phyloP scores from a whole-genome alignment of 2,113 vertebrate species.

The Urocynchramus pylzowi region DNA sequence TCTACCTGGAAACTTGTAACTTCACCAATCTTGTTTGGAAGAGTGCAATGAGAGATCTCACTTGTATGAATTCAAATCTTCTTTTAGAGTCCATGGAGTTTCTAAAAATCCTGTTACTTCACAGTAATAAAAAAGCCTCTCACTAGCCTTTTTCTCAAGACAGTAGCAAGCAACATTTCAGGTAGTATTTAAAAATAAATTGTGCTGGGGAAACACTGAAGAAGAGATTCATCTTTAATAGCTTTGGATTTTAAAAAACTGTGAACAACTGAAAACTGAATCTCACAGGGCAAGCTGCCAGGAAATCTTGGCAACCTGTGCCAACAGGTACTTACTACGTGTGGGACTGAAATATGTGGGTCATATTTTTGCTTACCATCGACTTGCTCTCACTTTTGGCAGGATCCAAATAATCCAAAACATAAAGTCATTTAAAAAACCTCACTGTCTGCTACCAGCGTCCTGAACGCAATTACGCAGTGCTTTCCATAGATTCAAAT shows the following conservation, averaged over 20 bases:
- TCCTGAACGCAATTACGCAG: accelerated
- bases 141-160: neutral
- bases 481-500: neutral
- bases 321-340: accelerated
- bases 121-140: neutral
- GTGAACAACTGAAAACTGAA: neutral
- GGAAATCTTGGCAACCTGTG: neutral
- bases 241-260: neutral
- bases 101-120: neutral
- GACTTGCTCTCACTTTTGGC: neutral
- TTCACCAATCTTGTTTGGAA: neutral
- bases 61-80: neutral
- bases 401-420: neutral
- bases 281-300: neutral
- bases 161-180: neutral
- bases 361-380: neutral
- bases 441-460: neutral
- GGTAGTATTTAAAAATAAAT: neutral
- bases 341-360: neutral
- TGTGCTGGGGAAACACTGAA: neutral
- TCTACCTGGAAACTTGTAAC: neutral
- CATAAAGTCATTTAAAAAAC: accelerated
- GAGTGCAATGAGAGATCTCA: neutral
- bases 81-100: neutral
- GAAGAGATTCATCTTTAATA: neutral